A percentile compares a stretch with the other conserved stretches of the same genome.
phyloP scores from a whole-genome alignment of 1,140 invertebrate species.

The Bombus soroeensis region DNA sequence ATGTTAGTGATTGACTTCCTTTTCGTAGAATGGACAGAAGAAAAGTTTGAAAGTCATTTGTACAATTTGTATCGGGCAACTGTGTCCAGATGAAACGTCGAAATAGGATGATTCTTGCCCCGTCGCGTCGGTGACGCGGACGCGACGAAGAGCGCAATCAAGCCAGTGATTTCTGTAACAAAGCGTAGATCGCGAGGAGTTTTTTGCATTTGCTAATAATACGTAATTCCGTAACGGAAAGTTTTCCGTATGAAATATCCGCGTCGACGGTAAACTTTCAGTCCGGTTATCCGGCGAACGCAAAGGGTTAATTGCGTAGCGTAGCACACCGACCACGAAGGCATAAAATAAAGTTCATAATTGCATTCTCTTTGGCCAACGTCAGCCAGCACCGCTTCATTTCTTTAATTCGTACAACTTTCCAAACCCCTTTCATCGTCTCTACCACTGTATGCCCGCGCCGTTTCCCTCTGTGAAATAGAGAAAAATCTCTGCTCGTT shows the following conservation, averaged over 20 bases:
- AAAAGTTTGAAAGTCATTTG: not conserved
- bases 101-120: not conserved
- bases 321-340: not conserved
- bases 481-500: not conserved
- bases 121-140: too few species aligned
- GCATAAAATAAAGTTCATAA: slow-evolving; percentile 48
- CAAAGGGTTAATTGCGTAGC: slow-evolving; percentile 42
- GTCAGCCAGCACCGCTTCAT: not conserved
- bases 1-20: not conserved
- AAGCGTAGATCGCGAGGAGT: not conserved
- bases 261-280: slow-evolving; percentile 19
- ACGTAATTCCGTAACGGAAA: slow-evolving; percentile 17
- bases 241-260: slow-evolving; percentile 18
- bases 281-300: slow-evolving; percentile 4
- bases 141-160: slow-evolving; percentile 2
- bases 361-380: slow-evolving; percentile 36
- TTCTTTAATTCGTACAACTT: slow-evolving; percentile 41
- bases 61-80: too few species aligned
- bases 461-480: not conserved
- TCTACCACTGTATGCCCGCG: not conserved
- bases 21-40: not conserved
- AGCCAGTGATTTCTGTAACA: slow-evolving; percentile 11
- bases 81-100: not conserved
- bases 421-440: not conserved
- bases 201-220: slow-evolving; percentile 28